These are phyloP conservation scores for Gouania willdenowi DNA, from an alignment of 2,797 vertebrate genomes.

Conservation along the genomic window DNA sequence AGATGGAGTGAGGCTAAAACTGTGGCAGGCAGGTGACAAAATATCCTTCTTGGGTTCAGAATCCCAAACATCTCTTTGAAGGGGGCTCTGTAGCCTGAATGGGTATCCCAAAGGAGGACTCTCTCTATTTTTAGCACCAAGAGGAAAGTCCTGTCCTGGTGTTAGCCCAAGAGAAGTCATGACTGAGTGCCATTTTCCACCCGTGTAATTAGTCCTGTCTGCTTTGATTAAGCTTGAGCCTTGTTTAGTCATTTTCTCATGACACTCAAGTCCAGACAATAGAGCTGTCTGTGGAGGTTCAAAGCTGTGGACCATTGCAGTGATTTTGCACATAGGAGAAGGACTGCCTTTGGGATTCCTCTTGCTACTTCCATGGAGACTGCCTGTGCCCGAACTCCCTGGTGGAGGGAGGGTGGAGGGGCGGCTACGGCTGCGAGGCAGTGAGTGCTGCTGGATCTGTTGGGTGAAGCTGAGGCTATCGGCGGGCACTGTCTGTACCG, in stretches of 20 bases:
- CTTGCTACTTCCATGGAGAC: conserved; percentile 59
- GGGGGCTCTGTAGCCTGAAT: conserved; percentile 52
- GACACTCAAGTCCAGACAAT: conserved; percentile 38
- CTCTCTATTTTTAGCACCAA: conserved; percentile 53
- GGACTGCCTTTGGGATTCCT: conserved; percentile 49
- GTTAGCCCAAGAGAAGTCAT: conserved; percentile 77
- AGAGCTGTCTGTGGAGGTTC: conserved; percentile 48
- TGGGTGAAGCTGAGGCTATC: conserved; percentile 80
- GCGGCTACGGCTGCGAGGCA: conserved; percentile 76
- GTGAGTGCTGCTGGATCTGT: conserved; percentile 79
- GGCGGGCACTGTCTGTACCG: conserved; percentile 74
- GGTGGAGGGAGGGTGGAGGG: conserved; percentile 68
- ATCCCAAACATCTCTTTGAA: conserved; percentile 59
- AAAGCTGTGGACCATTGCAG: conserved; percentile 53
- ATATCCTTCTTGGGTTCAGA: conserved; percentile 54
- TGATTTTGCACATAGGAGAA: conserved; percentile 43
- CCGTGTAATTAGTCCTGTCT: conserved; percentile 33
- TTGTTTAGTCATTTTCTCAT: conserved; percentile 51
- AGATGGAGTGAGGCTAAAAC: conserved; percentile 37
- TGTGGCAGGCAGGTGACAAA: conserved; percentile 55
- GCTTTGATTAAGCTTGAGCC: conserved; percentile 50
- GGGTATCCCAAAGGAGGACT: conserved; percentile 69
- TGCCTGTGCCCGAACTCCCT: conserved; percentile 48
- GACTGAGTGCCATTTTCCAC: conserved; percentile 70
- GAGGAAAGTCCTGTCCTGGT: conserved; percentile 65